Evolutionary conservation across 2,797 vertebrate genomes (phyloP).

Genomic region (Hyperoplus immaculatus): DNA sequence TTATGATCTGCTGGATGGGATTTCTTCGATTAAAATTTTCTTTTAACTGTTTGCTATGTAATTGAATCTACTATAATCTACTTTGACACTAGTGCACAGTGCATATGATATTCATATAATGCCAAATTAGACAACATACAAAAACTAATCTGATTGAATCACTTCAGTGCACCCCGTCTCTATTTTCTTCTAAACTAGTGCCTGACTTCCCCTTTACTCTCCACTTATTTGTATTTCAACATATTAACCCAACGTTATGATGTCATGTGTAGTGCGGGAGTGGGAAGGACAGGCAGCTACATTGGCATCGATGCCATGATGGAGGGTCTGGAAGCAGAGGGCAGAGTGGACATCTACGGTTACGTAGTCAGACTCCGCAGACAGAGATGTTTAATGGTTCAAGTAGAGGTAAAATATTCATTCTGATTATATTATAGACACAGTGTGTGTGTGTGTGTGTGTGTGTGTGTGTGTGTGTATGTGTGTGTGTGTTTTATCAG

Average conservation of each 20-base stretch:
- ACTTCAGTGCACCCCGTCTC: neutral
- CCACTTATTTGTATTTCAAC: neutral
- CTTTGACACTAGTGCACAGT: neutral
- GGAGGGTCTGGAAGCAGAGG: constrained; percentile 92
- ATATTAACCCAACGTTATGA: neutral
- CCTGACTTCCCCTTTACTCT: neutral
- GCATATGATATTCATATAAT: neutral
- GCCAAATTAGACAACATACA: neutral
- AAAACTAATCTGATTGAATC: neutral
- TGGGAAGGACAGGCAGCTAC: constrained; percentile 96
- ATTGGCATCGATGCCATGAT: constrained; percentile 97
- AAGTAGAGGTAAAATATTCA: constrained; percentile 92
- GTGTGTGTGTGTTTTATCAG: neutral
- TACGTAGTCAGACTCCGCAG: constrained; percentile 91
- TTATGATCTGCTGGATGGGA: neutral
- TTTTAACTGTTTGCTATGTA: neutral
- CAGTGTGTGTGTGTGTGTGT: neutral
- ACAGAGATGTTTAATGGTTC: constrained; percentile 98
- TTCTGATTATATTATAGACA: neutral
- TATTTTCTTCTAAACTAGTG: neutral
- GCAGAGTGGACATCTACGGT: constrained; percentile 93
- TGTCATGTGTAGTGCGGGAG: constrained; percentile 89
- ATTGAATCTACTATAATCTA: neutral
- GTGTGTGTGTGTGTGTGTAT: neutral
- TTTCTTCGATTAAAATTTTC: too few relatives aligned